Conservation (phyloP, 2,797 vertebrate genomes). For the Periparus ater region DNA sequence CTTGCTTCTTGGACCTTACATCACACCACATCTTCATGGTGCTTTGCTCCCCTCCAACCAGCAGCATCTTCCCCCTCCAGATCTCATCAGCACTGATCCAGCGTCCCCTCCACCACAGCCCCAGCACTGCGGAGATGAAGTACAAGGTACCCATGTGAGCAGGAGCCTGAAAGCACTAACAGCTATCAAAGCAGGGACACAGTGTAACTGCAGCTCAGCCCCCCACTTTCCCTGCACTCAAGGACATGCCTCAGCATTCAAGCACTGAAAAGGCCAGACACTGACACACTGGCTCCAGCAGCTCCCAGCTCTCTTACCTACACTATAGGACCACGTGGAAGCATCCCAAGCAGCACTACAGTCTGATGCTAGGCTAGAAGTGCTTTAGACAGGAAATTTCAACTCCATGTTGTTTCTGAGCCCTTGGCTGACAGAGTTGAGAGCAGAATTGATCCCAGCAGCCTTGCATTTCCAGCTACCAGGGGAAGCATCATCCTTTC, state of each 20-base stretch:
- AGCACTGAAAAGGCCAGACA: neutral
- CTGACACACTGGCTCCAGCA: neutral
- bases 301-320: neutral
- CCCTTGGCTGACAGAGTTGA: neutral
- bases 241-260: accelerated
- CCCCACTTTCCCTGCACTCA: neutral
- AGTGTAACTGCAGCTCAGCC: neutral
- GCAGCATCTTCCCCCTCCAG: neutral
- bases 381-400: neutral
- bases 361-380: neutral
- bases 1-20: neutral
- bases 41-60: neutral
- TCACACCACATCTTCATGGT: neutral
- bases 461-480: neutral
- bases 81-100: neutral
- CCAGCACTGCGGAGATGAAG: accelerated
- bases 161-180: neutral
- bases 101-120: neutral
- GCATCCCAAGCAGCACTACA: neutral
- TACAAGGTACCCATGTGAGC: accelerated
- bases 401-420: neutral
- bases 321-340: accelerated
- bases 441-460: neutral
- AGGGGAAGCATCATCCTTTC: neutral
- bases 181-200: accelerated